Evolutionary conservation across 2,888 invertebrate species (phyloP).

Genomic region (Ophraella communa): DNA sequence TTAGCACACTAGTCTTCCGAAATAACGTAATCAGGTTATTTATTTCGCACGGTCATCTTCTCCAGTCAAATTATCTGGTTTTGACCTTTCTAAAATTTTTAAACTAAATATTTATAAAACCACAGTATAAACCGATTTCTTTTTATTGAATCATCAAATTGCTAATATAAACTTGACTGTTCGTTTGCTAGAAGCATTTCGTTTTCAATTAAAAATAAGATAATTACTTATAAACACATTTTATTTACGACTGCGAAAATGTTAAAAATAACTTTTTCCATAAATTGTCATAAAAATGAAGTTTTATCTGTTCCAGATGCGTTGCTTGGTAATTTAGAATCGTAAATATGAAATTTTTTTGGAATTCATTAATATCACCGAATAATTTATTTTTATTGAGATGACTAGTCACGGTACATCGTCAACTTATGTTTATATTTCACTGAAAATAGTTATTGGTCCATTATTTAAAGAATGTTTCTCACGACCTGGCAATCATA

Average conservation of each 20-base stretch:
- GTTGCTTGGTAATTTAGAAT: not conserved
- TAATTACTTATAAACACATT: constrained; percentile 41
- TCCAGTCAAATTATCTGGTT: too few species aligned
- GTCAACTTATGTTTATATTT: not conserved
- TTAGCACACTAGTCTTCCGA: too few species aligned
- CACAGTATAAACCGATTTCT: not conserved
- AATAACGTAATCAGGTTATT: too few species aligned
- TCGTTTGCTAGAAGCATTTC: constrained; percentile 34
- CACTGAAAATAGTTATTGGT: not conserved
- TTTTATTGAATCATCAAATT: not conserved
- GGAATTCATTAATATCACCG: not conserved
- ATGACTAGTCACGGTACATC: not conserved
- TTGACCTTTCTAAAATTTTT: too few species aligned
- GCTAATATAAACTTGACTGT: too few species aligned
- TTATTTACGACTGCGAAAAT: constrained; percentile 35
- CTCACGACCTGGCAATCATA: too few species aligned
- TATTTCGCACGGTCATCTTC: too few species aligned
- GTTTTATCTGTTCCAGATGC: not conserved
- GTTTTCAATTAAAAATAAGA: constrained; percentile 39
- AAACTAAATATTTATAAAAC: not conserved
- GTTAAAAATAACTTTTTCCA: not conserved
- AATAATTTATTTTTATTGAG: not conserved
- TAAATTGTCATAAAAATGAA: not conserved
- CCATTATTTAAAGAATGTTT: too few species aligned
- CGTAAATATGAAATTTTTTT: not conserved